phyloP scores from a whole-genome alignment of 1,140 invertebrate genomes.

The Meloidogyne exigua region DNA sequence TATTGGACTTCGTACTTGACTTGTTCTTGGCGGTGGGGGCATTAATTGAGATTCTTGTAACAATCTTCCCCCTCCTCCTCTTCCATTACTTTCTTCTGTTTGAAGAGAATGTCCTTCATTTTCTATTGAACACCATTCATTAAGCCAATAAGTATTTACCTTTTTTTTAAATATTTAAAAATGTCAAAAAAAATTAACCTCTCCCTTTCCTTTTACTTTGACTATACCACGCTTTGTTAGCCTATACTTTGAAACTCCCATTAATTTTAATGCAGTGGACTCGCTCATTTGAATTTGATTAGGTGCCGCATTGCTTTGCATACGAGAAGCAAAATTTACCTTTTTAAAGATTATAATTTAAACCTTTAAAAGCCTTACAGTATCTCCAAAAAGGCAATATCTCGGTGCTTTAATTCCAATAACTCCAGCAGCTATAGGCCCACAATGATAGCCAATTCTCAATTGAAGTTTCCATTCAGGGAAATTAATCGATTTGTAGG shows the following conservation, averaged over 20 bases:
- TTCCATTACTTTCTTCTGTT: neutral
- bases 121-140: slow-evolving; percentile 8
- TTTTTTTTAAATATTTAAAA: neutral
- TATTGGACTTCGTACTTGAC: neutral
- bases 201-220: slow-evolving; percentile 61
- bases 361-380: slow-evolving; percentile 66
- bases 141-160: slow-evolving; percentile 42
- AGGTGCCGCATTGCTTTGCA: slow-evolving; percentile 62
- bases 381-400: slow-evolving; percentile 78
- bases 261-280: slow-evolving; percentile 51
- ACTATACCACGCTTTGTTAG: slow-evolving; percentile 60
- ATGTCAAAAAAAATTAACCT: slow-evolving; percentile 18
- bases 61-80: neutral
- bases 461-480: slow-evolving; percentile 59
- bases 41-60: neutral
- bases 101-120: neutral
- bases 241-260: slow-evolving; percentile 46
- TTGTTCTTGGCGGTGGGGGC: neutral
- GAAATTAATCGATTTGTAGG: slow-evolving; percentile 43
- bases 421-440: slow-evolving; percentile 68
- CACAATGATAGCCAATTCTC: slow-evolving; percentile 62
- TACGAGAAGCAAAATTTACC: slow-evolving; percentile 63
- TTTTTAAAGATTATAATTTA: slow-evolving; percentile 17
- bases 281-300: slow-evolving; percentile 63
- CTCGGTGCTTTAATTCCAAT: slow-evolving; percentile 68